These are phyloP conservation scores for Daktulosphaira vitifoliae DNA, from an alignment of 1,140 invertebrate species.

Conservation along the genomic window DNA sequence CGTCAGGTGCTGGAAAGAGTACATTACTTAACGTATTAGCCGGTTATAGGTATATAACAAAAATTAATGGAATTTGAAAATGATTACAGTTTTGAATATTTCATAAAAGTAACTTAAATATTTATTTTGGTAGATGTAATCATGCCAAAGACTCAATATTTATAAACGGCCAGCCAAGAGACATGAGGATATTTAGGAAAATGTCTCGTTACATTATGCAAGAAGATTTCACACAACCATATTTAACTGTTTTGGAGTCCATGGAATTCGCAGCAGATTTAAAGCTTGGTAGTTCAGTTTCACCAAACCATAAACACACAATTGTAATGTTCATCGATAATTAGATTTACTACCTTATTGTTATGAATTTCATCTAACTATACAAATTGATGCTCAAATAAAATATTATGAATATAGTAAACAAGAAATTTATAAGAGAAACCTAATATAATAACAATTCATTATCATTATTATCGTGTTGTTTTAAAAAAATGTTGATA, in stretches of 20 bases:
- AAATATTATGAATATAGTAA: too few species aligned
- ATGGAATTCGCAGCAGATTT: slow-evolving; percentile 80
- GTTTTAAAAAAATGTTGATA: too few species aligned
- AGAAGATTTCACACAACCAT: slow-evolving; percentile 77
- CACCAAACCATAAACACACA: slow-evolving; percentile 54
- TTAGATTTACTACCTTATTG: too few species aligned
- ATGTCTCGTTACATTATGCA: slow-evolving; percentile 92
- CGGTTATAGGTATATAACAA: slow-evolving; percentile 83
- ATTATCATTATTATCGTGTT: background rate
- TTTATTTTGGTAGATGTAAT: slow-evolving; percentile 44
- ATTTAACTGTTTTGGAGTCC: slow-evolving; percentile 74
- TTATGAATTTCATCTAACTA: too few species aligned
- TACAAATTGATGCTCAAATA: too few species aligned
- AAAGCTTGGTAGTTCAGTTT: slow-evolving; percentile 63
- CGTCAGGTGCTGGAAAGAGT: slow-evolving; percentile 87
- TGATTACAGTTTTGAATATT: too few species aligned
- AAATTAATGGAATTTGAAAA: too few species aligned
- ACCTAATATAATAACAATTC: background rate
- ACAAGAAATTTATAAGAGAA: background rate
- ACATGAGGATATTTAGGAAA: slow-evolving; percentile 70
- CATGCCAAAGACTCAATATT: slow-evolving; percentile 54
- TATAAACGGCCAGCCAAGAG: slow-evolving; percentile 64
- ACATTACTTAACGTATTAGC: slow-evolving; percentile 76
- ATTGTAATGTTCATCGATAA: too few species aligned
- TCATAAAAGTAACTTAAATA: slow-evolving; percentile 34